These are phyloP conservation scores for Drosophila sturtevanti DNA, from an alignment of 1,140 invertebrate genomes.

Conservation along the genomic window DNA sequence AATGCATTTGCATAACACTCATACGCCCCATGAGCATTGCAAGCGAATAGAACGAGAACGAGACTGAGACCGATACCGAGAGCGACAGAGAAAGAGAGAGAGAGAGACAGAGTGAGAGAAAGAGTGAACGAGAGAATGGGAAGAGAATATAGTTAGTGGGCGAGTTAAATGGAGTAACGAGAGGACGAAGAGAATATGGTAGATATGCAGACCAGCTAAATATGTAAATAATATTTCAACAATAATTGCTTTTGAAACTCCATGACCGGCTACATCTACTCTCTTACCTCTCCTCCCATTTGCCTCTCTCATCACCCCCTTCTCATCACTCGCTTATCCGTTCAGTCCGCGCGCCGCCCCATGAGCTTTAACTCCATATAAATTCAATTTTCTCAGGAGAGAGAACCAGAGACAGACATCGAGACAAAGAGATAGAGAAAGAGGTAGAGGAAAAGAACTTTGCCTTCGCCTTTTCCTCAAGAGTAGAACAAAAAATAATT, in stretches of 20 bases:
- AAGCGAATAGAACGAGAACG: neutral
- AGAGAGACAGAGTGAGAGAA: neutral
- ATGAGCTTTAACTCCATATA: slow-evolving; percentile 10
- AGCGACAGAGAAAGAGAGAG: neutral
- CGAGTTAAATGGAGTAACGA: too few species aligned
- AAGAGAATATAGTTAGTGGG: too few species aligned
- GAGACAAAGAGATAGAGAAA: slow-evolving; percentile 2
- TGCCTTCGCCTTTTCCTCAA: slow-evolving; percentile 22
- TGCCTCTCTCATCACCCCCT: neutral
- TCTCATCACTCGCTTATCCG: neutral
- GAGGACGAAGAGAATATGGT: neutral
- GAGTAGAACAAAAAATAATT: slow-evolving; percentile 65
- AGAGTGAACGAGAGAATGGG: neutral
- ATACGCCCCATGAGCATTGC: slow-evolving; percentile 57
- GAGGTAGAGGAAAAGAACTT: slow-evolving; percentile 14
- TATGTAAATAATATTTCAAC: slow-evolving; percentile 74
- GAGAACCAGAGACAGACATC: too few species aligned
- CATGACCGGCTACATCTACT: slow-evolving; percentile 43
- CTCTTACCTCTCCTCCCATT: neutral
- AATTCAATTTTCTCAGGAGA: slow-evolving; percentile 53
- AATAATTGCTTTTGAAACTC: slow-evolving; percentile 70
- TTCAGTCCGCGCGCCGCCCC: neutral
- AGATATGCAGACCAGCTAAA: slow-evolving; percentile 27
- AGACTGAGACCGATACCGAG: neutral
- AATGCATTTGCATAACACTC: slow-evolving; percentile 67